Base-by-base conservation (phyloP, 2,797 vertebrate genomes). In the Silurus lanzhouensis region DNA sequence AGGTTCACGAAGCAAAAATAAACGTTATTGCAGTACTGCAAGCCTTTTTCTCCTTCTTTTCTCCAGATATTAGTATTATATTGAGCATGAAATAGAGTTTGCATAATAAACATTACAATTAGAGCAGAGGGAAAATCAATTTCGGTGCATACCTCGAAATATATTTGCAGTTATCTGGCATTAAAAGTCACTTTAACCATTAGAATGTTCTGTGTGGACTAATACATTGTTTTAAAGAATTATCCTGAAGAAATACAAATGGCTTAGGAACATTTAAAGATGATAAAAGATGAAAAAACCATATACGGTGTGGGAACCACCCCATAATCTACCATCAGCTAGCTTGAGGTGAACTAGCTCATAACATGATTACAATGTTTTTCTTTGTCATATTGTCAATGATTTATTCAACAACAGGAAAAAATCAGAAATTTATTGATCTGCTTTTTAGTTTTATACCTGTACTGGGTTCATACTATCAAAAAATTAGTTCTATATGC, bases 81-180 rank as follows among this genome's bases (percentile, higher is more conserved):
- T 81, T 71, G 75, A 81, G 86, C 86, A 82, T 87, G 81, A 77
- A 88, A 84, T 71, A 80, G 83, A 84, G 70, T 89, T 83, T 64
- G 44, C 71, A 82, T 84, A 57, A 72, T 63, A 87, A 85, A 81
- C 67, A 70, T 63, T 83, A 27, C 79, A 83, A 76, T 84, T 61
- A 79, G 72, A 83, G 87, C 58, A 79, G 81, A 80, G 84, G 78
- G 14, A 55, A 64, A 76, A 27, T 44, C 1, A 64, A 25, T 61
- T 76, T 78, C 58, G 44, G 9, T 67, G 15, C 20, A 13, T 55
- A 64, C 17, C 27, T 58, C 74, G 20, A 76, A 76, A 31, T 4
- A 58, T 31, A 58, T 31, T 76, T 58, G 0, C 55, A 6, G 0
- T 44, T 74, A 75, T 77, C 27, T 58, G 17, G 55, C 20, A 31